Evolutionary conservation across 2,888 invertebrate genomes (phyloP), one percentile per base, ranked within the genome.

Genomic region (Micropterix aruncella): DNA sequence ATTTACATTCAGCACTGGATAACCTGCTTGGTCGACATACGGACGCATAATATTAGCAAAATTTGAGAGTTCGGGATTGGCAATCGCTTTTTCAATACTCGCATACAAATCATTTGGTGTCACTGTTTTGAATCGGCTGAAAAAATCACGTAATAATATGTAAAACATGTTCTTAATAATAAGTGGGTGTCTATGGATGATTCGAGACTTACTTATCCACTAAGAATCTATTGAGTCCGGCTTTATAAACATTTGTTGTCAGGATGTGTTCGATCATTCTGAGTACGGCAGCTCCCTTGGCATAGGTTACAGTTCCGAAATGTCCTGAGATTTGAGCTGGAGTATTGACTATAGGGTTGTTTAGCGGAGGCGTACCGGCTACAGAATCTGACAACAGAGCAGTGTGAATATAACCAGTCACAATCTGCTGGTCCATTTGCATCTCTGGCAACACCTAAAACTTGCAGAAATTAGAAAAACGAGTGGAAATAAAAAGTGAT

Each of bases 221-320:
- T 2, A 83, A 62, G 53, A 83, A 83, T 19, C 61, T 55, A 16
- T 62, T 61, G 38, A 85, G 57, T 1, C 79, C 77, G 19, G 54
- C 51, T 52, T 63, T 59, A 55, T 81, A 80, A 1, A 69, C 59
- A 0, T 58, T 55, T 1, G 57, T 56, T 2, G 79, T 79, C 38
- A 83, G 62, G 1, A 75, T 60, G 55, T 81, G 75, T 51, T 76
- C 74, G 42, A 83, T 65, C 84, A 83, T 83, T 49, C 83, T 74
- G 44, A 85, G 73, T 15, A 82, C 56, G 2, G 70, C 56, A n/a
- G 69, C 75, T 1, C 79, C 82, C 57, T 87, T 86, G 50, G 75
- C 75, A 54, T 86, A 86, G 0, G 77, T 73, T 46, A 85, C 74
- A 2, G 66, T 70, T 36, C 78, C 76, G 53, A 86, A 86, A 69